Evolutionary conservation across 64 coral and sea anemone genomes (phyloP).

Genomic region (Acropora yongei): DNA sequence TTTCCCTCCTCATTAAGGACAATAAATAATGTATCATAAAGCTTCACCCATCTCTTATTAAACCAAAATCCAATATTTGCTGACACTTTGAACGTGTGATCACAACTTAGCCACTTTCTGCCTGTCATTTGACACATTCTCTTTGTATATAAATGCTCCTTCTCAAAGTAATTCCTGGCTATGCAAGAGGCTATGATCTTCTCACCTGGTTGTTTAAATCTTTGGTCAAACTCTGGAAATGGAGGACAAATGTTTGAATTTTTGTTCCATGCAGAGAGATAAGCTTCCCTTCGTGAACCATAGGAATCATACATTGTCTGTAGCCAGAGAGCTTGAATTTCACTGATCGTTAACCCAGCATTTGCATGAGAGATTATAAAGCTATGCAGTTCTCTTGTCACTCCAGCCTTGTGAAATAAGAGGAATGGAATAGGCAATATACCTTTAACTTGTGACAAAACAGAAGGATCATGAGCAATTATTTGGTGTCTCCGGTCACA

Average conservation of each 20-base stretch:
- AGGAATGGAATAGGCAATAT: slow-evolving; percentile 25
- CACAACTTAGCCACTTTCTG: slow-evolving; percentile 51
- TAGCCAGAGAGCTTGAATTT: slow-evolving; percentile 37
- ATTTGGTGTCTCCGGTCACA: not conserved
- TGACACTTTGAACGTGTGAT: slow-evolving; percentile 68
- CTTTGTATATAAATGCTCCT: slow-evolving; percentile 46
- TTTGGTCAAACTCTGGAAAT: slow-evolving; percentile 15
- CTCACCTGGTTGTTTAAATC: slow-evolving; percentile 25
- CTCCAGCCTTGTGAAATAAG: slow-evolving; percentile 66
- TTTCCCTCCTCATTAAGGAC: slow-evolving; percentile 52
- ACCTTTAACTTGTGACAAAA: slow-evolving; percentile 43
- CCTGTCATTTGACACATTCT: slow-evolving; percentile 50
- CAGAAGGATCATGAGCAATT: slow-evolving; percentile 31
- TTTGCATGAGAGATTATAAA: slow-evolving; percentile 69
- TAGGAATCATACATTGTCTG: not conserved
- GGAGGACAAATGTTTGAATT: not conserved
- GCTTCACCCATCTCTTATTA: slow-evolving; percentile 64
- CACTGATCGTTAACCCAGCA: slow-evolving; percentile 54
- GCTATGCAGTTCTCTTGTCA: slow-evolving; percentile 44
- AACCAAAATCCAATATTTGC: slow-evolving; percentile 50
- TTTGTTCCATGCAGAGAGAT: not conserved
- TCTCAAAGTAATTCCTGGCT: slow-evolving; percentile 27
- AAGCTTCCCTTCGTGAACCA: not conserved
- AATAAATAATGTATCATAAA: slow-evolving; percentile 75
- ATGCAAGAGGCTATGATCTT: slow-evolving; percentile 52